Evolutionary conservation across 2,797 vertebrate species (phyloP).

Genomic region (Galago senegalensis): DNA sequence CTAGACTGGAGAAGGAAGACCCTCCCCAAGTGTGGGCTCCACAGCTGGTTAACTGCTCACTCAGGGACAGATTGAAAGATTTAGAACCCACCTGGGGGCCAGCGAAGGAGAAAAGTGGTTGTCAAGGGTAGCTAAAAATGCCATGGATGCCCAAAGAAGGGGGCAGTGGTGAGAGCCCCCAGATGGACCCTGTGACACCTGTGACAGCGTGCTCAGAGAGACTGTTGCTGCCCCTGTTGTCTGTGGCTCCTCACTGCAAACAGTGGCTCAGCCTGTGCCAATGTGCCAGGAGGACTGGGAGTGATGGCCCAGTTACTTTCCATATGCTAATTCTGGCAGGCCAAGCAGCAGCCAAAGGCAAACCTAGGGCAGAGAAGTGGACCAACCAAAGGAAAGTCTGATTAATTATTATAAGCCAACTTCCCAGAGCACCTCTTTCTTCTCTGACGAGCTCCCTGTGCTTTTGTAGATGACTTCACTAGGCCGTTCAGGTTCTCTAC

Average conservation of each 20-base stretch:
- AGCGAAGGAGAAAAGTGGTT: background rate
- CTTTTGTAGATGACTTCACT: constrained; percentile 44
- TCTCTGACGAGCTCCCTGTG: background rate
- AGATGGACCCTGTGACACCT: background rate
- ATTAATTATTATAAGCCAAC: background rate
- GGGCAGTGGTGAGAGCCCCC: background rate
- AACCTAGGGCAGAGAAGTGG: background rate
- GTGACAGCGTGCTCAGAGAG: background rate
- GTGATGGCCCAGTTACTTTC: background rate
- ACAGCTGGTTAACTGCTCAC: background rate
- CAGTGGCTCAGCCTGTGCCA: background rate
- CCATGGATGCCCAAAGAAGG: background rate
- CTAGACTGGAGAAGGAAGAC: background rate
- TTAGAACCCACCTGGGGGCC: background rate
- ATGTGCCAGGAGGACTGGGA: background rate
- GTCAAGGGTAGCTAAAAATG: background rate
- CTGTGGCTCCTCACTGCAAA: background rate
- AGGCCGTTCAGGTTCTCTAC: background rate
- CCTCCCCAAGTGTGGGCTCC: background rate
- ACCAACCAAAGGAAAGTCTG: constrained; percentile 56
- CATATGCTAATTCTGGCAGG: background rate
- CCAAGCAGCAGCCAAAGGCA: background rate
- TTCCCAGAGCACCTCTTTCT: constrained; percentile 12
- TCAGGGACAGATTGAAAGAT: background rate
- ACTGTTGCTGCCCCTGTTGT: background rate